Evolutionary conservation across 1,140 invertebrate species (phyloP).

Genomic region (Halictus rubicundus): DNA sequence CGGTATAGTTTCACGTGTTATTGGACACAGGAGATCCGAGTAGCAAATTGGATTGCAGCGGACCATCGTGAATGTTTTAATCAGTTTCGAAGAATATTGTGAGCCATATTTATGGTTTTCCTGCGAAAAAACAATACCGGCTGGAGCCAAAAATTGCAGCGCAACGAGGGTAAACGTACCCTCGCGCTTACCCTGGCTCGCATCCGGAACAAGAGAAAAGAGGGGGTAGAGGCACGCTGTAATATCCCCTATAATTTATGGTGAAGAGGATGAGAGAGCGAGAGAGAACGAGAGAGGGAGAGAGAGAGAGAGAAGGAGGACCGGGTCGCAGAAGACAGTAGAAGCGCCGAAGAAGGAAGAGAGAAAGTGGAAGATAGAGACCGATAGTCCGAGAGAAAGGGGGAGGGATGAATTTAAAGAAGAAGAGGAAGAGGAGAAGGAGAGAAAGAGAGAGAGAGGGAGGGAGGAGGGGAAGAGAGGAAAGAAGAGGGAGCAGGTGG

Average conservation of each 20-base stretch:
- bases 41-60: no score
- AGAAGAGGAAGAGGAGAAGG: conserved; percentile 21
- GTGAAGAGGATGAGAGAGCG: conserved; percentile 34
- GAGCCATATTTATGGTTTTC: no score
- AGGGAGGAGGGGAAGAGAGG: conserved; percentile 45
- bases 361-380: conserved; percentile 30
- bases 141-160: background rate
- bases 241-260: conserved; percentile 62
- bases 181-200: background rate
- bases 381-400: background rate
- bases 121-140: no score
- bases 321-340: background rate
- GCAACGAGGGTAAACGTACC: conserved; percentile 15
- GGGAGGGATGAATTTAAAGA: background rate
- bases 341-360: background rate
- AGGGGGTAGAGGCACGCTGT: conserved; percentile 30
- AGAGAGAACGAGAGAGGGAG: background rate
- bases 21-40: no score
- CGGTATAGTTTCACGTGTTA: no score
- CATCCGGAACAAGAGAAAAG: conserved; percentile 33
- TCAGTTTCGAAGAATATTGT: no score
- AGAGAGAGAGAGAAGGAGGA: conserved; percentile 23
- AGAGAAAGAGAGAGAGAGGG: conserved; percentile 5
- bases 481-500: conserved; percentile 74
- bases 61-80: no score